Evolutionary conservation across 1,140 invertebrate species (phyloP).

Genomic region (Nasonia giraulti): DNA sequence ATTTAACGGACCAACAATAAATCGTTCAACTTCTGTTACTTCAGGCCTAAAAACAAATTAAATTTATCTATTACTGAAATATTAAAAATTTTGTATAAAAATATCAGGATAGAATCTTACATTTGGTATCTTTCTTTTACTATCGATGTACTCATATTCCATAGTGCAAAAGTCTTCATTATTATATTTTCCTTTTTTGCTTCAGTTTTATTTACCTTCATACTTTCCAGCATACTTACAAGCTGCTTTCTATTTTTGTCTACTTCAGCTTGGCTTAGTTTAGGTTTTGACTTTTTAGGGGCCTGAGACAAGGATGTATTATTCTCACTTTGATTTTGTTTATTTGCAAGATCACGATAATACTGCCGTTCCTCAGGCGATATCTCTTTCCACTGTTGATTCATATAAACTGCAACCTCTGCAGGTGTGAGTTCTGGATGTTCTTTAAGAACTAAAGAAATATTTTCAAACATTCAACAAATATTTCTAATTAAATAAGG

Average conservation of each 20-base stretch:
- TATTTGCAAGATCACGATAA: slow-evolving; percentile 66
- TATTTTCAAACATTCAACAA: slow-evolving; percentile 3
- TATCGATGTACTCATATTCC: slow-evolving; percentile 55
- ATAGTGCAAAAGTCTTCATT: slow-evolving; percentile 57
- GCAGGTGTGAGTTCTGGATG: slow-evolving; percentile 67
- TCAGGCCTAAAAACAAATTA: slow-evolving; percentile 33
- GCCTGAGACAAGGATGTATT: slow-evolving; percentile 17
- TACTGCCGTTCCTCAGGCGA: slow-evolving; percentile 69
- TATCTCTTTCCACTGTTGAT: slow-evolving; percentile 68
- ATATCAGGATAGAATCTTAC: slow-evolving; percentile 43
- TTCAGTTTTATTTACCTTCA: slow-evolving; percentile 56
- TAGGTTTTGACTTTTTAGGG: slow-evolving; percentile 47
- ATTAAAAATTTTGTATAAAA: slow-evolving; percentile 35
- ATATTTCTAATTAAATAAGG: slow-evolving; percentile 48
- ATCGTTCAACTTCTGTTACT: background rate
- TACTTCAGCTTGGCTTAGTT: slow-evolving; percentile 2
- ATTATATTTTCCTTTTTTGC: slow-evolving; percentile 53
- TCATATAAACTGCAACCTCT: slow-evolving; percentile 67
- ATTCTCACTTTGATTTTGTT: slow-evolving; percentile 33
- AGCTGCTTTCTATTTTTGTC: slow-evolving; percentile 60
- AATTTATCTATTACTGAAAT: slow-evolving; percentile 5
- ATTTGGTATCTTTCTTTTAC: slow-evolving; percentile 53
- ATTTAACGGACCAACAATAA: slow-evolving; percentile 58
- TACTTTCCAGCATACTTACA: slow-evolving; percentile 59
- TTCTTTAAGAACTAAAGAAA: slow-evolving; percentile 63